Base-by-base conservation (phyloP, 2,797 vertebrate genomes). In the Labeo calbasu region DNA sequence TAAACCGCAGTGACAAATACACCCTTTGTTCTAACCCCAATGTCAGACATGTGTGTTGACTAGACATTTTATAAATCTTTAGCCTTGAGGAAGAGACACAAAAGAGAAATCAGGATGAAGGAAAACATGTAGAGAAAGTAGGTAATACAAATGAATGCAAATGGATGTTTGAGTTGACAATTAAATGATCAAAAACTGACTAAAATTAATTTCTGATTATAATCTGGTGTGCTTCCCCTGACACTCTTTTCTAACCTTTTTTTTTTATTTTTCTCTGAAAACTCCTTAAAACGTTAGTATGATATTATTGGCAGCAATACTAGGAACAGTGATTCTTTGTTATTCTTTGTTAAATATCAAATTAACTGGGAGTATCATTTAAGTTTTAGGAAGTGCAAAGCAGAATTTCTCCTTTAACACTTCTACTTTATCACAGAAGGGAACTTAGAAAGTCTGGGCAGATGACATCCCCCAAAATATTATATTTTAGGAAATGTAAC, bases 21-120 rank as follows among this genome's bases (percentile, higher is more conserved):
- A 81, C 17, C 79, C 23, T 61, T 81, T 81, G 68, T 72, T 81
- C 51, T 32, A 48, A 48, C 15, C 53, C 51, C 79, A 43, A 14
- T 57, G 79, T 46, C 53, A 50, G 55, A 28, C 17, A 32, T 48
- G 15, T 10, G 28, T 9, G 57, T 57, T 46, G 8, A 72, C 17
- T 19, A 70, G 28, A 36, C 11, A 40, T 12, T 75, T 28, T 51
- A 51, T 32, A 51, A 51, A 48, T 53, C 28, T 11, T 19, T 46
- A 59, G 51, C 15, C 1, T 40, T 4, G 17, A 12, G 36, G 23
- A 13, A 46, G 11, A 28, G 65, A 55, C 28, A 65, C 5, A 55
- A 23, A 69, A 50, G 46, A 50, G 46, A 23, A 14, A 50, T 50
- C 13, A 0, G 66, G 21, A 71, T 71, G 71, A 75, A 32, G 11